These are phyloP conservation scores for Nesogale talazaci DNA, from an alignment of 2,113 vertebrate genomes.

Conservation along the genomic window DNA sequence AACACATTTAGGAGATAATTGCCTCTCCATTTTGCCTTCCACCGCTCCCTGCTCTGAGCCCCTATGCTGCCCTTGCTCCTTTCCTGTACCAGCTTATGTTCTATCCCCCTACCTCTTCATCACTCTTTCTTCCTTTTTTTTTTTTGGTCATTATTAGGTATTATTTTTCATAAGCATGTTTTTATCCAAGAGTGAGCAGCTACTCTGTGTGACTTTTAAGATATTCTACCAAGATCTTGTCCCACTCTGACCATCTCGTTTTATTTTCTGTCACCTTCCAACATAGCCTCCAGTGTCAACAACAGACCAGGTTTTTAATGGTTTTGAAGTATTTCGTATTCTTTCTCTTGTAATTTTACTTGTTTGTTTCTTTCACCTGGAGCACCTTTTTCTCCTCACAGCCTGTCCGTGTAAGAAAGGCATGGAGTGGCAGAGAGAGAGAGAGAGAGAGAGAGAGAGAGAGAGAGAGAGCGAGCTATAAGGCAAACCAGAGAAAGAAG, in stretches of 20 bases:
- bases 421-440: not conserved
- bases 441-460: not conserved
- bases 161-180: not conserved
- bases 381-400: not conserved
- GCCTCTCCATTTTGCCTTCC: not conserved
- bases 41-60: accelerated
- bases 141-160: no score
- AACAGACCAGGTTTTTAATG: not conserved
- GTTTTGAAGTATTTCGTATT: not conserved
- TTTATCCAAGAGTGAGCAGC: not conserved
- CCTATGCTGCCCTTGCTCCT: not conserved
- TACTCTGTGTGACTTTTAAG: not conserved
- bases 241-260: not conserved
- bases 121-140: not conserved
- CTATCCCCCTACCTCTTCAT: not conserved
- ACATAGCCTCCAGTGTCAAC: not conserved
- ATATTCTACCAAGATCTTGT: not conserved
- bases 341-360: not conserved
- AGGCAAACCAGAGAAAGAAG: not conserved
- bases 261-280: not conserved
- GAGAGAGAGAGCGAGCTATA: not conserved
- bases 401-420: not conserved
- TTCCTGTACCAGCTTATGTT: not conserved
- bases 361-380: not conserved
- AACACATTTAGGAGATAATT: no score